Base-by-base conservation (phyloP, 1,140 invertebrate species). In the Drosophila kanapiae region DNA sequence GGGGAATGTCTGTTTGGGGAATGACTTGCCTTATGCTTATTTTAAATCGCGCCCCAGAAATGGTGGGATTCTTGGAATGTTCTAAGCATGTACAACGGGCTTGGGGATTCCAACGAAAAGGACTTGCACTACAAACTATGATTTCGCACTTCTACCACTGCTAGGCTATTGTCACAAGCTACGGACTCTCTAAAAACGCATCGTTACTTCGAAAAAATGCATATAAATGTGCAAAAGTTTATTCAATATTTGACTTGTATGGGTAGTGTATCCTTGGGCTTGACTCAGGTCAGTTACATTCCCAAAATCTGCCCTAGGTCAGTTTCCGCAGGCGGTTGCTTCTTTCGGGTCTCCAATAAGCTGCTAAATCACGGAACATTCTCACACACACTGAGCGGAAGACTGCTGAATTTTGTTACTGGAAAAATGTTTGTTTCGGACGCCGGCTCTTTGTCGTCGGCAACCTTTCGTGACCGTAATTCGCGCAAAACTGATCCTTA, bases 401-500 rank as follows among this genome's bases (percentile, higher is more conserved):
- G 71, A 76, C 54, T 62, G 35, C 59, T 37, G 38, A 42, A 72
- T 65, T 42, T 42, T 59, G 38, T 63, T 49, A 35, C 59, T 71
- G 40, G 60, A 43, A 49, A 80, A 90, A 64, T 85, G 67, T 85
- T 90, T 81, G 45, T 63, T 40, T 68, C 48, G 60, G 77, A 90
- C 70, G 75, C 86, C 85, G 87, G 81, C 75, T 68, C 48, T 82
- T 74, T 62, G 72, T 84, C 84, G 69, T 64, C 74, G 78, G 85
- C 91, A 90, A 92, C 91, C 91, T 92, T 87, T 92, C 91, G 82
- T 92, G 77, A 87, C 87, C 79, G 91, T 92, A 92, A 90, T 92
- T 92, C 91, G 91, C 91, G 91, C 78, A 90, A 92, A 92, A 92
- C 91, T 92, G 91, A 92, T 92, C 91, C 91, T 92, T 91, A 85